A percentile compares a stretch with the other conserved stretches of the same genome.
Conservation (phyloP, 1,140 invertebrate genomes). For the Adoxophyes honmai region DNA sequence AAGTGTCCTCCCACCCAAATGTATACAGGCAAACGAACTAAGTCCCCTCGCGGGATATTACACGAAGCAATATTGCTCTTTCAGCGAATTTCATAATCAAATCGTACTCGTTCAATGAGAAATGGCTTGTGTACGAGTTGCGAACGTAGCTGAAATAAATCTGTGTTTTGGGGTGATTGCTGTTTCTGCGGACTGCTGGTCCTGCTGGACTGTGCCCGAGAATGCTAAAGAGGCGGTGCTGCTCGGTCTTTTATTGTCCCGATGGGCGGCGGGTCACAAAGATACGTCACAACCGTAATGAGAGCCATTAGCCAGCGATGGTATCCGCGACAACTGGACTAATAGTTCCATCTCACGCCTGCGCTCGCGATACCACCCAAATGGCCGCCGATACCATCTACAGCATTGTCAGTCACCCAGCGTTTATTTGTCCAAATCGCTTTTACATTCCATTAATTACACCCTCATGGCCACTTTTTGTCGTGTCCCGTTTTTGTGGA, state of each 20-base stretch:
- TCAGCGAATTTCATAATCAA: slow-evolving; percentile 2
- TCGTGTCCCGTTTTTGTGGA: background rate
- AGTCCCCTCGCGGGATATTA: slow-evolving; percentile 3
- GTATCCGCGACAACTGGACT: slow-evolving; percentile 4
- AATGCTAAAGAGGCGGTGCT: background rate
- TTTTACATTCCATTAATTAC: slow-evolving; percentile 6
- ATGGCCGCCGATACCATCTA: background rate
- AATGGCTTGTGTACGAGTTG: background rate
- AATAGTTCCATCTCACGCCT: background rate
- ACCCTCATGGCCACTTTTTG: background rate
- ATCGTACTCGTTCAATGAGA: background rate
- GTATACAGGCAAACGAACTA: slow-evolving; percentile 6
- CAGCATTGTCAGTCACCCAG: background rate
- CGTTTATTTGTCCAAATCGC: background rate
- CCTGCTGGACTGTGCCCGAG: background rate
- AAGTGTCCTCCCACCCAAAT: slow-evolving; percentile 6
- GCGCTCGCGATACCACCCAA: background rate
- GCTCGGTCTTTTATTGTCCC: background rate
- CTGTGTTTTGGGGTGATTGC: background rate
- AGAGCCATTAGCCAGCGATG: slow-evolving; percentile 6
- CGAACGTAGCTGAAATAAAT: background rate
- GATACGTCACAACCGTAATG: background rate
- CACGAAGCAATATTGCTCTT: slow-evolving; percentile 7
- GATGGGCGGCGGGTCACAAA: slow-evolving; percentile 3
- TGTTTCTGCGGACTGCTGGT: background rate